Percentiles rank a stretch among this genome's conserved stretches.
These are phyloP conservation scores for Galemys pyrenaicus DNA, from an alignment of 2,113 vertebrate species.

Conservation along the genomic window DNA sequence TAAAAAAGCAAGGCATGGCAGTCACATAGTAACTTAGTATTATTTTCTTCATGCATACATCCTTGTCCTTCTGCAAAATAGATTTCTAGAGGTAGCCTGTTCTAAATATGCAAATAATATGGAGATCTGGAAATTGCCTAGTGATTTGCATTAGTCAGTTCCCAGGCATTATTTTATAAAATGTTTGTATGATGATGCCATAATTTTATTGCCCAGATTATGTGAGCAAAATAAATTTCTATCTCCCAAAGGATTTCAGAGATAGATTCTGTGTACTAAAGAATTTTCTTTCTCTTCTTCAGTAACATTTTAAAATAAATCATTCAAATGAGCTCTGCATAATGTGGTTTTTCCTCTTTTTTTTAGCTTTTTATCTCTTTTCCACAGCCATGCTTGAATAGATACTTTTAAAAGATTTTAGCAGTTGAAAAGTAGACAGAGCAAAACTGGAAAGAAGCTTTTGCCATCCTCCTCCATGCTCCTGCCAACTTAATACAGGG, in stretches of 20 bases:
- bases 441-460: conserved; percentile 45
- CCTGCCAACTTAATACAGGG: conserved; percentile 54
- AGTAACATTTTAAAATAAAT: conserved; percentile 77
- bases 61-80: neutral
- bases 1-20: neutral
- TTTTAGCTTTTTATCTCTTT: conserved; percentile 59
- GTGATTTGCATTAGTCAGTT: conserved; percentile 73
- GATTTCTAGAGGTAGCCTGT: conserved; percentile 63
- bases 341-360: conserved; percentile 60
- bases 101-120: conserved; percentile 77
- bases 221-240: conserved; percentile 77
- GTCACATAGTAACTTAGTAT: neutral
- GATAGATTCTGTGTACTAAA: conserved; percentile 67
- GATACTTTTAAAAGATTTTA: conserved; percentile 69
- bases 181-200: conserved; percentile 73
- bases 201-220: conserved; percentile 79
- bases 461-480: conserved; percentile 10
- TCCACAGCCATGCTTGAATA: conserved; percentile 63
- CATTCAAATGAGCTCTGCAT: conserved; percentile 76
- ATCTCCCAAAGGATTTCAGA: conserved; percentile 72
- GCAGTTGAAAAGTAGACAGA: conserved; percentile 61
- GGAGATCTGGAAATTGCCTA: conserved; percentile 73
- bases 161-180: conserved; percentile 76
- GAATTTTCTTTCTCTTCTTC: conserved; percentile 74
- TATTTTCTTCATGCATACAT: neutral